Base-by-base conservation (phyloP, 2,888 invertebrate genomes). In the Calliphora vomitoria region DNA sequence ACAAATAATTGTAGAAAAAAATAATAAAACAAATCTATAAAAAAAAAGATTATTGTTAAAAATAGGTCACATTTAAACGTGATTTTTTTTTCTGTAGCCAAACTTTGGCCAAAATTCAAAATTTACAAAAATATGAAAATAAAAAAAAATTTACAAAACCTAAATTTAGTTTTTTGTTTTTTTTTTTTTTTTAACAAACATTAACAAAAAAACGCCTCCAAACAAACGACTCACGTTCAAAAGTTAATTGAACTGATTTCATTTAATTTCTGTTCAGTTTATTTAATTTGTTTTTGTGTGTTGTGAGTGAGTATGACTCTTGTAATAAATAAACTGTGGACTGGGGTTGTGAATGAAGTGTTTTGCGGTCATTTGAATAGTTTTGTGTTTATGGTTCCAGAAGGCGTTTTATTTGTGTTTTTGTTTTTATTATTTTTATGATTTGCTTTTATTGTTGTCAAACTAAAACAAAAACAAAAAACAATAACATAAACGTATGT, bases 161-260 rank as follows among this genome's bases (percentile, higher is more conserved):
- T 18, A 72, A 81, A 62, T 62, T 81, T 53, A 41, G 18, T 72
- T 44, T 78, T 60, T 66, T 41, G 11, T 60, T 66, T 31, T n/a
- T n/a, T 35, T 60, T 66, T 41, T n/a, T 60, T 66, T 31, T n/a
- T n/a, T 35, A 35, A 60, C 44, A 38, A 18, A 11, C 20, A 55
- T 75, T 35, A 35, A 74, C 25, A 85, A 79, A 74, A 78, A 68
- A 84, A 79, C 88, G 83, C 85, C 85, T 83, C 83, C 88, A 87
- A 82, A 66, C 74, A 47, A 85, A 69, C 78, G 68, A 71, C 50
- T 87, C 85, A 87, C 85, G 85, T 87, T 81, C 85, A 80, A 74
- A 84, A 88, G 86, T 89, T 85, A 89, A 86, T 89, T 88, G 86
- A 88, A 89, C 88, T 86, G 89, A 86, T 86, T 89, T 89, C 69